Evolutionary conservation across 2,113 vertebrate species (phyloP).

Genomic region (Myotis lucifugus): DNA sequence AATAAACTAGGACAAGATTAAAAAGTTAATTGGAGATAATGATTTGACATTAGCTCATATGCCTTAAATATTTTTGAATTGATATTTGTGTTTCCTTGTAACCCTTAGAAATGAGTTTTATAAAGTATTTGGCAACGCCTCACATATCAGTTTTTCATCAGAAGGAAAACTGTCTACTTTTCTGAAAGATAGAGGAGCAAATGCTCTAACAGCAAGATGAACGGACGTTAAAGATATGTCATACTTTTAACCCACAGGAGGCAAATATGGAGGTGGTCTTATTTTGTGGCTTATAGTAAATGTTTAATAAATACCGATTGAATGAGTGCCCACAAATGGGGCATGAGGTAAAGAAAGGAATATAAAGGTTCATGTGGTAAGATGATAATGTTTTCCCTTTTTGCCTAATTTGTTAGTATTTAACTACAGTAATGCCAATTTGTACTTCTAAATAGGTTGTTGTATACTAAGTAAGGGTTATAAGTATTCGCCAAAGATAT

Average conservation of each 20-base stretch:
- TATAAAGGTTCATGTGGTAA: background rate
- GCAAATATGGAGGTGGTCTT: background rate
- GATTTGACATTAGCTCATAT: background rate
- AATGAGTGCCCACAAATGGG: background rate
- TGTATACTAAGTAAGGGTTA: background rate
- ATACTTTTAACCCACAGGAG: background rate
- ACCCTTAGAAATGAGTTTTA: background rate
- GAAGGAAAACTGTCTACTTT: background rate
- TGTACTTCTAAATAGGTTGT: background rate
- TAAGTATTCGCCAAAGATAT: background rate
- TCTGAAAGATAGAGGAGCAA: background rate
- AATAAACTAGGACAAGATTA: conserved; percentile 20
- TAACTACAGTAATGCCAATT: background rate
- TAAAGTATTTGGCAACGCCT: background rate
- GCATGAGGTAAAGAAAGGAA: background rate
- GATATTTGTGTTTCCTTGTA: background rate
- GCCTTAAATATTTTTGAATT: conserved; percentile 36
- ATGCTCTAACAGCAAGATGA: background rate
- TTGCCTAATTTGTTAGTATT: background rate
- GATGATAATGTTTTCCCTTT: background rate
- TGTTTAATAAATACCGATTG: background rate
- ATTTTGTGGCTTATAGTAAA: background rate
- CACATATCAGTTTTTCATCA: conserved; percentile 27
- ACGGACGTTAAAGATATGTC: background rate
- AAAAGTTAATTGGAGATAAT: conserved; percentile 14